These are phyloP conservation scores for Scaptomyza polygonia DNA, from an alignment of 2,888 invertebrate species.

Conservation along the genomic window DNA sequence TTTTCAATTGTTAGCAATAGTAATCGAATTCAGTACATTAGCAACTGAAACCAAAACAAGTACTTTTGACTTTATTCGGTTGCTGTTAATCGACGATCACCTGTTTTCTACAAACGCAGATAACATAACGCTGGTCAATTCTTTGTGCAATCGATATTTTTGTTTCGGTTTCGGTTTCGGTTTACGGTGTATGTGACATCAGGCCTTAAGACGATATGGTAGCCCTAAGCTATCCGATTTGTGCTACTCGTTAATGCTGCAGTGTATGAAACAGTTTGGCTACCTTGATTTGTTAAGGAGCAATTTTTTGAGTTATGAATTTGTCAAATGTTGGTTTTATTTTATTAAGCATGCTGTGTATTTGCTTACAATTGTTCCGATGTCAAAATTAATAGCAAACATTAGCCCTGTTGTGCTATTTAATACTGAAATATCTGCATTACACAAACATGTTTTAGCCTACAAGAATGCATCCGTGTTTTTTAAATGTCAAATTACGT, in stretches of 20 bases:
- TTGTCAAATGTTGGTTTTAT: not conserved
- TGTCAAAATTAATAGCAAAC: slow-evolving; percentile 1
- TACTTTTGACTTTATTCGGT: too few relatives aligned
- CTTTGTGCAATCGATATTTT: too few relatives aligned
- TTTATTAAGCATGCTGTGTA: not conserved
- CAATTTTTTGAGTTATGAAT: too few relatives aligned
- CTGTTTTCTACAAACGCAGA: too few relatives aligned
- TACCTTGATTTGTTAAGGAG: not conserved
- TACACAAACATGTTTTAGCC: not conserved
- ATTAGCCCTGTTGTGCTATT: not conserved
- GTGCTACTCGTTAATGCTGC: too few relatives aligned
- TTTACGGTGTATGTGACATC: too few relatives aligned
- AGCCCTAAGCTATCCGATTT: not conserved
- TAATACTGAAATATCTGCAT: not conserved
- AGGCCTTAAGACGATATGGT: slow-evolving; percentile 7
- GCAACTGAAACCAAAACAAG: too few relatives aligned
- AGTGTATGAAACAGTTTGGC: not conserved
- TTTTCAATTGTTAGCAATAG: too few relatives aligned
- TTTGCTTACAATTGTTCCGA: not conserved
- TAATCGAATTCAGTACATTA: too few relatives aligned
- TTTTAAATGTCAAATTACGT: not conserved
- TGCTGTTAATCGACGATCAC: too few relatives aligned
- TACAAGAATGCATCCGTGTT: not conserved
- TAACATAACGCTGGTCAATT: too few relatives aligned
- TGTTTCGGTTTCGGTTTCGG: too few relatives aligned